A percentile compares a stretch with the other conserved stretches of the same genome.
These are phyloP conservation scores for Ibidorhyncha struthersii DNA, from an alignment of 2,113 vertebrate species.

Conservation along the genomic window DNA sequence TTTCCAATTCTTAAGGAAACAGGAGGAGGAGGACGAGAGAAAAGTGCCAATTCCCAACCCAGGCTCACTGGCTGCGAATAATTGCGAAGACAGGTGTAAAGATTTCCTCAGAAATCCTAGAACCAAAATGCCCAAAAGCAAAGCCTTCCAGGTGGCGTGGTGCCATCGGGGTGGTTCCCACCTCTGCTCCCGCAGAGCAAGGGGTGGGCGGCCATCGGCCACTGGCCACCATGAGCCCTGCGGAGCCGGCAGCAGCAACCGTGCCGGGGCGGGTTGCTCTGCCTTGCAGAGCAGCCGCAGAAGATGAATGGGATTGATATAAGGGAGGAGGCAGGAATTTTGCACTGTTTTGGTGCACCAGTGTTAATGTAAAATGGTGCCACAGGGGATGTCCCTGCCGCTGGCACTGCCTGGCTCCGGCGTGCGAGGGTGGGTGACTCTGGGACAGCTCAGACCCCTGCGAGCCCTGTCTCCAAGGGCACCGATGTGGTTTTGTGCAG, in stretches of 20 bases:
- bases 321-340: background rate
- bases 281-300: background rate
- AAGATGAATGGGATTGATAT: background rate
- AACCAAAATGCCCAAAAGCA: background rate
- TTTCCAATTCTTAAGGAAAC: background rate
- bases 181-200: background rate
- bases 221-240: background rate
- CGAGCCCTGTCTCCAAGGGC: background rate
- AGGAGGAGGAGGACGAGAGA: background rate
- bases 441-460: background rate
- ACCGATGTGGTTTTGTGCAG: background rate
- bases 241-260: background rate
- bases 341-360: background rate
- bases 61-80: background rate
- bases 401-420: background rate
- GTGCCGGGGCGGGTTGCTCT: background rate
- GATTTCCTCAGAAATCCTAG: background rate
- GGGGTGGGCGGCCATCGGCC: fast-evolving
- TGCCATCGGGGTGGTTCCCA: background rate
- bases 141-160: background rate
- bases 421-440: background rate
- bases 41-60: background rate
- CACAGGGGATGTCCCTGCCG: background rate
- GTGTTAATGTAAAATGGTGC: fast-evolving
- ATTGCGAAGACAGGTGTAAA: background rate